Percentiles rank a stretch among this genome's conserved stretches.
These are phyloP conservation scores for Chelon auratus DNA, from an alignment of 2,797 vertebrate genomes.

Conservation along the genomic window DNA sequence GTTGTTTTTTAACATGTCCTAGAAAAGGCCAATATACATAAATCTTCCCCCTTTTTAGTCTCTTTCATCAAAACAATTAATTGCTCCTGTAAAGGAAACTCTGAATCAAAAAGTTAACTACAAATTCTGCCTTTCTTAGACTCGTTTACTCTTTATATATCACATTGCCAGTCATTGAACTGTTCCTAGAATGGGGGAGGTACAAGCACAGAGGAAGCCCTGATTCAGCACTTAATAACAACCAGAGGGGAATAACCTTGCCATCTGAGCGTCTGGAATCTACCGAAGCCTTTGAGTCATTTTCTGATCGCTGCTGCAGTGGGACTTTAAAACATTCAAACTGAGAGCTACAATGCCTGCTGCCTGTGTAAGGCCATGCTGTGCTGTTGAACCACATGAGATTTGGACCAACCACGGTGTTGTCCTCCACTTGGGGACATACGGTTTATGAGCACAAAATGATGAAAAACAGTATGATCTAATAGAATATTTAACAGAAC, in stretches of 20 bases:
- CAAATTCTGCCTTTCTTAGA: slow-evolving; percentile 30
- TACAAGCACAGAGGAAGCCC: slow-evolving; percentile 54
- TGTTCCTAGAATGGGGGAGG: slow-evolving; percentile 20
- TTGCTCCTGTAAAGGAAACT: slow-evolving; percentile 16
- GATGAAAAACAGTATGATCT: slow-evolving; percentile 19
- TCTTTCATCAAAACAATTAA: slow-evolving; percentile 14
- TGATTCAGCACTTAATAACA: slow-evolving; percentile 58
- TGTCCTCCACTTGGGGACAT: slow-evolving; percentile 29
- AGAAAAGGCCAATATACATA: slow-evolving; percentile 23
- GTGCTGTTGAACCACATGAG: slow-evolving; percentile 32
- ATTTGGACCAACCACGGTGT: slow-evolving; percentile 31
- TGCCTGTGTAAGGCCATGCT: slow-evolving; percentile 31
- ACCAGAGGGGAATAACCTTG: slow-evolving; percentile 54
- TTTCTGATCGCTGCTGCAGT: slow-evolving; percentile 37
- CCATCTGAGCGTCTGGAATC: slow-evolving; percentile 22
- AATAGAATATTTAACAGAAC: slow-evolving; percentile 1
- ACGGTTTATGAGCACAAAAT: slow-evolving; percentile 11
- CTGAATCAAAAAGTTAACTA: slow-evolving; percentile 24
- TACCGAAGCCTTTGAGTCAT: slow-evolving; percentile 40
- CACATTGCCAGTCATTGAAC: slow-evolving; percentile 18
- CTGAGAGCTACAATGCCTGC: slow-evolving; percentile 11
- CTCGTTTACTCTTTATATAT: slow-evolving; percentile 38
- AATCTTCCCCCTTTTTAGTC: background rate
- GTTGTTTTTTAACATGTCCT: slow-evolving; percentile 25
- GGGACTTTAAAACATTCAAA: slow-evolving; percentile 39